Evolutionary conservation across 2,113 vertebrate genomes (phyloP), one percentile per base, ranked within the genome.

Genomic region (Pangasianodon hypophthalmus): DNA sequence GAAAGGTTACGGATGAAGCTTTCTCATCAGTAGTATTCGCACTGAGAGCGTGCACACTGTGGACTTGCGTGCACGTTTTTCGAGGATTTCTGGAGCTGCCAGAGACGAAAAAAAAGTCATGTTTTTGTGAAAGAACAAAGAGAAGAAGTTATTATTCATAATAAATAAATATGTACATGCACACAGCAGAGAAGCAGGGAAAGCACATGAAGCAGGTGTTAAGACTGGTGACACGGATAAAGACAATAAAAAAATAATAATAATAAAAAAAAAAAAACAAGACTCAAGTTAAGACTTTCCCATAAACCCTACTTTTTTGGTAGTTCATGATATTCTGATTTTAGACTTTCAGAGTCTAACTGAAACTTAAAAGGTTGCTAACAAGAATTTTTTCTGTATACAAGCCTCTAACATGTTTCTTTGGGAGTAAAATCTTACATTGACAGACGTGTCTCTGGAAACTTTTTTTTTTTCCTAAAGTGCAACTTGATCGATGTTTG

Each of bases 141-240:
- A 83, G 21, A 73, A 86, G n/a, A 56, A 62, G 73, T 60, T 1
- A n/a, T 52, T 56, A 88, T 54, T 75, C 37, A 88, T 73, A 91
- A 92, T 91, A 92, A 92, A 93, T 92, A 92, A 91, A 91, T 91
- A 87, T 87, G 77, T 93, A 92, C 91, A 92, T 24, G 54, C 73
- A 86, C 26, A 48, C 8, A 77, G 69, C 60, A 52, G 50, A 71
- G 69, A 41, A 75, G 80, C 67, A 29, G 8, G 58, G 64, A 62
- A 85, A 67, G 54, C 62, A 86, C 44, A 41, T 41, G 50, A 56
- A 88, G 19, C 82, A 52, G 75, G 29, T 24, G 0, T 86, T 50
- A 90, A 86, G 79, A 48, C 41, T 50, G 11, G 24, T 24, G 37
- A 52, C n/a, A 29, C 14, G 19, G 11, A 37, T 16, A 14, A 62